phyloP scores from a whole-genome alignment of 2,888 invertebrate genomes.

The Steromphala cineraria region DNA sequence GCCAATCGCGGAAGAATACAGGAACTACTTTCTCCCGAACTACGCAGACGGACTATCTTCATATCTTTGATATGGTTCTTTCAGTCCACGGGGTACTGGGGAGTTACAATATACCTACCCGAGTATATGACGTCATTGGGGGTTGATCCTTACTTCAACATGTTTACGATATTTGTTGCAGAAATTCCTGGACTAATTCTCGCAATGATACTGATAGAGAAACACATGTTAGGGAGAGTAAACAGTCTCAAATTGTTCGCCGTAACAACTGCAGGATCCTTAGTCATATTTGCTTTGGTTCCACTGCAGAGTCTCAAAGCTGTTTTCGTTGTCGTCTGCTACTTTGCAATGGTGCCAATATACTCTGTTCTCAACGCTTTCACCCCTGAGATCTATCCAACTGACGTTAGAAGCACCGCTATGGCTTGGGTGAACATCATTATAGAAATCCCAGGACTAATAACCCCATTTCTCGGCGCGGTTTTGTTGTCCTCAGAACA shows the following conservation, averaged over 20 bases:
- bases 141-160: slow-evolving; percentile 61
- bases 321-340: slow-evolving; percentile 60
- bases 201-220: slow-evolving; percentile 64
- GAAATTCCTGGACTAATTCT: slow-evolving; percentile 64
- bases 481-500: slow-evolving; percentile 54
- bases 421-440: slow-evolving; percentile 65
- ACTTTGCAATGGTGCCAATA: slow-evolving; percentile 67
- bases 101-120: slow-evolving; percentile 64
- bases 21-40: slow-evolving; percentile 51
- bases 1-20: slow-evolving; percentile 48
- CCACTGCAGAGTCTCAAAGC: slow-evolving; percentile 54
- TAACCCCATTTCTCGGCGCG: slow-evolving; percentile 63
- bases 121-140: slow-evolving; percentile 60
- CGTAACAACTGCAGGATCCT: slow-evolving; percentile 45
- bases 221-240: slow-evolving; percentile 60
- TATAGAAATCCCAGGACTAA: slow-evolving; percentile 57
- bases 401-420: slow-evolving; percentile 59
- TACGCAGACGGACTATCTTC: slow-evolving; percentile 46
- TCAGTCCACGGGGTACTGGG: slow-evolving; percentile 67
- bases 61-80: slow-evolving; percentile 60
- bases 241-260: slow-evolving; percentile 63
- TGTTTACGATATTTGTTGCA: slow-evolving; percentile 64
- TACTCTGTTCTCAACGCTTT: slow-evolving; percentile 66
- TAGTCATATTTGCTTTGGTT: slow-evolving; percentile 59
- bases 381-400: slow-evolving; percentile 66